Conservation (phyloP, 2,113 vertebrate species). For the Aix galericulata region DNA sequence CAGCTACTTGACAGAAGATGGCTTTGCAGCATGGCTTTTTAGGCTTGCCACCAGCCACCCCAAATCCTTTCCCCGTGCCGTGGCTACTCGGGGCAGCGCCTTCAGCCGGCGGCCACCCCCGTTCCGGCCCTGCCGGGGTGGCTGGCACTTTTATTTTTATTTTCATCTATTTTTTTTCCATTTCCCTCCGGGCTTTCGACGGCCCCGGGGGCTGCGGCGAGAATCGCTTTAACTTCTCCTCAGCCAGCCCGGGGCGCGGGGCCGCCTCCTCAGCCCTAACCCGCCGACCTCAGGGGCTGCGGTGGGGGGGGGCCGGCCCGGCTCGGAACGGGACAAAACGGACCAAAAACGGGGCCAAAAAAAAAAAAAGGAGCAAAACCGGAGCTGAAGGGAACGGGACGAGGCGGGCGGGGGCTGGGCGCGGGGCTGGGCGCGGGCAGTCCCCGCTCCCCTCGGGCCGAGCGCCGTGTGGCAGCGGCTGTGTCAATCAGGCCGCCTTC, state of each 20-base stretch:
- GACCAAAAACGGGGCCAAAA: too few relatives aligned
- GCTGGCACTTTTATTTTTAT: neutral
- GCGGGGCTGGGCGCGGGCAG: neutral
- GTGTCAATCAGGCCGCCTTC: constrained; percentile 63
- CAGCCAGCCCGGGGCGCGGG: too few relatives aligned
- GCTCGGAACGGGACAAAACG: too few relatives aligned
- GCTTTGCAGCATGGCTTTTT: neutral
- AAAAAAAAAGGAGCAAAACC: too few relatives aligned
- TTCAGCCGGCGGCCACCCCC: neutral
- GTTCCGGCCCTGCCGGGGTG: neutral
- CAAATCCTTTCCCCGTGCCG: neutral
- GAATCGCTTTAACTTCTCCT: neutral
- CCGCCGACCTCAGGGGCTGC: too few relatives aligned
- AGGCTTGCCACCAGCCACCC: neutral
- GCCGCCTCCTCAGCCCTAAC: too few relatives aligned
- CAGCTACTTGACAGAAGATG: neutral
- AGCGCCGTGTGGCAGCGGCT: constrained; percentile 33
- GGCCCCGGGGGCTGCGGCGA: neutral
- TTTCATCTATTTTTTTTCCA: neutral
- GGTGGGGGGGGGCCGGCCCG: too few relatives aligned
- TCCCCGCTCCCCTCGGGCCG: neutral
- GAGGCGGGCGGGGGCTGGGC: neutral
- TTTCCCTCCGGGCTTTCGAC: neutral
- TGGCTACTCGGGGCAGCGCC: neutral
- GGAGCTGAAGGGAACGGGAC: neutral